Evolutionary conservation across 2,888 invertebrate genomes (phyloP).

Genomic region (Craniophora ligustri): DNA sequence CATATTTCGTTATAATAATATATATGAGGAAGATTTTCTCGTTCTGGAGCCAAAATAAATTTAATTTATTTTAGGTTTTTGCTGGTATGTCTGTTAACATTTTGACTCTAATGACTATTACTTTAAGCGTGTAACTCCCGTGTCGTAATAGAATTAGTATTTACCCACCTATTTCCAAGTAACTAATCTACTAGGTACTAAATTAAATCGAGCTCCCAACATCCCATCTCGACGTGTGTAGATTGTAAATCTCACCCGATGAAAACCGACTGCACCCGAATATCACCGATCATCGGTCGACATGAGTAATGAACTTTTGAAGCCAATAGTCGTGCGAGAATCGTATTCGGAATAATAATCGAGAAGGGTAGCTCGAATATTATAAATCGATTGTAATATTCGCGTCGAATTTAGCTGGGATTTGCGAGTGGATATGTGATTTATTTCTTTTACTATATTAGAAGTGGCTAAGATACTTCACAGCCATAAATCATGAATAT

Average conservation of each 20-base stretch:
- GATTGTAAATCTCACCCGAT: conserved; percentile 29
- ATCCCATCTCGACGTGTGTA: conserved; percentile 30
- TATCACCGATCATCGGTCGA: conserved; percentile 50
- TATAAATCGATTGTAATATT: conserved; percentile 43
- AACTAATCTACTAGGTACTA: too few species aligned
- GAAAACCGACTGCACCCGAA: conserved; percentile 37
- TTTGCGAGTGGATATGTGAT: conserved; percentile 19
- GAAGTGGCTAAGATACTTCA: neutral
- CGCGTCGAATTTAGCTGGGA: conserved; percentile 19
- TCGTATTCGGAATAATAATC: conserved; percentile 51
- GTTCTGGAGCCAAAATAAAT: too few species aligned
- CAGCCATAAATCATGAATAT: too few species aligned
- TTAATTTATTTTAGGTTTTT: too few species aligned
- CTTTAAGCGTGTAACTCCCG: too few species aligned
- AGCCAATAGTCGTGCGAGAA: conserved; percentile 49
- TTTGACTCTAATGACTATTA: too few species aligned
- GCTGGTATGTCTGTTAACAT: too few species aligned
- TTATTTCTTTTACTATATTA: neutral
- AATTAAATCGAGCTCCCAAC: conserved; percentile 40
- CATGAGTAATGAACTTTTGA: conserved; percentile 62
- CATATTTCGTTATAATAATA: too few species aligned
- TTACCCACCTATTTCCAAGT: too few species aligned
- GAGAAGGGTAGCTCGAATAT: conserved; percentile 39
- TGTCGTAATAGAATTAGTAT: too few species aligned
- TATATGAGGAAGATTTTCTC: too few species aligned